Conservation (phyloP, 2,888 invertebrate genomes). For the Hanleya hanleyi region DNA sequence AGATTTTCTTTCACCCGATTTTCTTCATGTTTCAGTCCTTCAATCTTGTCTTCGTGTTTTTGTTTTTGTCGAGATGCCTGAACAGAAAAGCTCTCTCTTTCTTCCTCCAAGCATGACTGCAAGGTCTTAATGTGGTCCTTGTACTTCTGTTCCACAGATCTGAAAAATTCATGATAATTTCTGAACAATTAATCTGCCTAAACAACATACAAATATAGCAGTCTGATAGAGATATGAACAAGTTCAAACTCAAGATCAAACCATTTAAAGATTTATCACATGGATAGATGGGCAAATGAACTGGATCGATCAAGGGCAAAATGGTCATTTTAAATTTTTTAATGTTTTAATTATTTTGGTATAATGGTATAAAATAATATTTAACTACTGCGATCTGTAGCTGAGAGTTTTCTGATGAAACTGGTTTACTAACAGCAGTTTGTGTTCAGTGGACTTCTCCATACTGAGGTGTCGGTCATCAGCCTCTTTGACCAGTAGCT, state of each 20-base stretch:
- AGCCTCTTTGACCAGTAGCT: constrained; percentile 88
- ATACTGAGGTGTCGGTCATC: constrained; percentile 89
- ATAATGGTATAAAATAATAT: no score
- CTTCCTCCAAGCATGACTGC: constrained; percentile 81
- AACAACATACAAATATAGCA: neutral
- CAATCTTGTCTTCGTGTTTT: constrained; percentile 79
- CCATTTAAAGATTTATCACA: no score
- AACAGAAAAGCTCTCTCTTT: constrained; percentile 82
- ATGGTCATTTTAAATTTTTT: no score
- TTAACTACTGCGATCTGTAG: no score
- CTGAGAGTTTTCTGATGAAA: no score
- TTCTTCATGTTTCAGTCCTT: constrained; percentile 81
- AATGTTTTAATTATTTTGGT: no score
- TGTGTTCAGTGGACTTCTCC: constrained; percentile 82
- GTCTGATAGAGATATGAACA: constrained; percentile 4
- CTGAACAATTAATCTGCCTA: neutral
- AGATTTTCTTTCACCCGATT: neutral
- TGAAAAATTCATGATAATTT: constrained; percentile 52
- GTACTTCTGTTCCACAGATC: constrained; percentile 84
- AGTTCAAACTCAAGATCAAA: no score
- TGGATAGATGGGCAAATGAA: no score
- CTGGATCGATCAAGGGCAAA: no score
- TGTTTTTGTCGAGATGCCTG: constrained; percentile 74
- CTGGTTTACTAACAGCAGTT: constrained; percentile 79
- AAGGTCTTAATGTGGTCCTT: constrained; percentile 83